Evolutionary conservation across 2,113 vertebrate species (phyloP), one percentile per base, ranked within the genome.

Genomic region (Lynx canadensis): DNA sequence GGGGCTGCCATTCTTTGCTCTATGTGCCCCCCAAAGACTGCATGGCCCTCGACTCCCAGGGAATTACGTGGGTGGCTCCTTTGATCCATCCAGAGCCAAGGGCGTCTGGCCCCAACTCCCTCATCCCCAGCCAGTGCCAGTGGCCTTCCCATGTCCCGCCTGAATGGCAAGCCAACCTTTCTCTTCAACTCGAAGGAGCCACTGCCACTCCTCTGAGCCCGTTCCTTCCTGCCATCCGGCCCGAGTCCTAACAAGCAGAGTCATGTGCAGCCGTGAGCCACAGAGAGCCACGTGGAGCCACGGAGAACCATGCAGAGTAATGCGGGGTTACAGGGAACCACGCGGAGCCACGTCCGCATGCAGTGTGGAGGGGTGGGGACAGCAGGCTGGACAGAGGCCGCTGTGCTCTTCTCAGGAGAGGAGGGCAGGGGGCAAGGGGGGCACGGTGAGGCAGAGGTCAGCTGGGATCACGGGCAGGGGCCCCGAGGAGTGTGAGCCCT

Each of bases 281-380:
- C 1, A 1, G 2, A 23, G 10, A 48, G 27, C 83, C 52, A 29
- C 9, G 15, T 31, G 7, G 0, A 82, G 68, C 27, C 55, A n/a
- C 0, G 3, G n/a, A 15, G 33, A 38, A n/a, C 57, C 3, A 6
- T 4, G 8, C 68, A 69, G 63, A n/a, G 18, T 36, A 4, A 69
- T 4, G 33, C 68, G 1, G 45, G 45, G 45, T 45, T 45, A 45
- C 45, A 2, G 52, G 18, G 52, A 55, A 55, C 52, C 52, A 14
- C 4, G 52, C 18, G 16, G 60, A 23, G 18, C 14, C 36, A 3
- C 0, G 10, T 4, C 4, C 4, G 3, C n/a, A 4, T 0, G 6
- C 9, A 6, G 36, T 5, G 8, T 16, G 63, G 19, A 21, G 71
- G 25, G 1, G 7, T 0, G 16, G 1, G 23, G 4, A 5, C 1